Evolutionary conservation across 2,113 vertebrate genomes (phyloP).

Genomic region (Vulpes lagopus): DNA sequence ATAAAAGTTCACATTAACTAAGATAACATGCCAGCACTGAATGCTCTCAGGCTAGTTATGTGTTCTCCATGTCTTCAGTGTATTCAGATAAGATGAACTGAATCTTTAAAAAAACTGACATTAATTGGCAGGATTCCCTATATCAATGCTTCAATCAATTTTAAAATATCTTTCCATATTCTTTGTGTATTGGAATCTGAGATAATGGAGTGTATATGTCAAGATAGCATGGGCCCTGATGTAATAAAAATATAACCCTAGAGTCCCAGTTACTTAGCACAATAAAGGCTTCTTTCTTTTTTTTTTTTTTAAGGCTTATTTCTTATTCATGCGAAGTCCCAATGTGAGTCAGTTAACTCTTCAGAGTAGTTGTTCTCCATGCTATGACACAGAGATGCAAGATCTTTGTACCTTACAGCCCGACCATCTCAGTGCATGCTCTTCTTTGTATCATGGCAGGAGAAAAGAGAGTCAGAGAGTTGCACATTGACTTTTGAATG

Average conservation of each 20-base stretch:
- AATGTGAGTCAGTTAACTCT: background rate
- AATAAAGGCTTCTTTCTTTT: background rate
- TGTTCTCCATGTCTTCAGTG: slow-evolving; percentile 38
- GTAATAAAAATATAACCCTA: slow-evolving; percentile 37
- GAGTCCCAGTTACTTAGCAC: background rate
- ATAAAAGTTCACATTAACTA: slow-evolving; percentile 72
- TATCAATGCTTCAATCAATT: slow-evolving; percentile 58
- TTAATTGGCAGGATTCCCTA: slow-evolving; percentile 50
- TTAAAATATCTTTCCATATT: slow-evolving; percentile 42
- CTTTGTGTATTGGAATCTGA: slow-evolving; percentile 39
- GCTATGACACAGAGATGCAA: background rate
- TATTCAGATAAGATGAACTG: slow-evolving; percentile 55
- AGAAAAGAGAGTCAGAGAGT: background rate
- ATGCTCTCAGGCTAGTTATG: slow-evolving; percentile 42
- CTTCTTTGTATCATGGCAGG: background rate
- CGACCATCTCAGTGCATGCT: background rate
- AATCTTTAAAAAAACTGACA: slow-evolving; percentile 68
- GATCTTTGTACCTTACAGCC: background rate
- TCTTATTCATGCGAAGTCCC: background rate
- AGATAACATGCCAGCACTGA: slow-evolving; percentile 50
- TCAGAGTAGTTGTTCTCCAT: background rate
- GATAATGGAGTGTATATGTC: slow-evolving; percentile 14
- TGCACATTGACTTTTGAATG: background rate
- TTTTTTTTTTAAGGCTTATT: background rate
- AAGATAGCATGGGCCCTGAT: background rate